Evolutionary conservation across 30 jellyfish, hydroid and myxozoan genomes (phyloP).

Genomic region (Aurelia aurita complex sp. Pacific): DNA sequence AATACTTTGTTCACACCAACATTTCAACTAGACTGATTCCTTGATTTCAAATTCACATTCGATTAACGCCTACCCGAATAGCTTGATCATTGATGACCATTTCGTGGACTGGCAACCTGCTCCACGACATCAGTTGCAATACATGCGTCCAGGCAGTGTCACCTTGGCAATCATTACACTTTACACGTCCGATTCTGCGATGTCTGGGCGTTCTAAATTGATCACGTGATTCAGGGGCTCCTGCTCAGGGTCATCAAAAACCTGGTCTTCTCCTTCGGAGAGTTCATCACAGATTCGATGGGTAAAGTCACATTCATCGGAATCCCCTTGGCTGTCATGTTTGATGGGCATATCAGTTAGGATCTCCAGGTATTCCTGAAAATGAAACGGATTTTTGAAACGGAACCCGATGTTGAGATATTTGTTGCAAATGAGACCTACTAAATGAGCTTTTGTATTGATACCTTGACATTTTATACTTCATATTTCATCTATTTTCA

Average conservation of each 20-base stretch:
- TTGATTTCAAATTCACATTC: too few relatives aligned
- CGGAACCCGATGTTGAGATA: neutral
- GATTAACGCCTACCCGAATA: too few relatives aligned
- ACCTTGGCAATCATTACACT: too few relatives aligned
- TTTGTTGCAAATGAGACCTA: neutral
- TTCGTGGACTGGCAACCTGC: too few relatives aligned
- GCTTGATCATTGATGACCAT: too few relatives aligned
- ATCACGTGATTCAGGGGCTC: constrained; percentile 34
- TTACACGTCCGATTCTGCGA: constrained; percentile 51
- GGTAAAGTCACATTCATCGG: constrained; percentile 58
- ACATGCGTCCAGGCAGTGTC: neutral
- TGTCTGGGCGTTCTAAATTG: neutral
- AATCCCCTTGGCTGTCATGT: constrained; percentile 58
- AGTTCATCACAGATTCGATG: constrained; percentile 40
- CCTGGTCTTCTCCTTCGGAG: constrained; percentile 66
- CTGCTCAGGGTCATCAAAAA: constrained; percentile 50
- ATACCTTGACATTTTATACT: too few relatives aligned
- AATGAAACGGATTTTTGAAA: neutral
- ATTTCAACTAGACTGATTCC: too few relatives aligned
- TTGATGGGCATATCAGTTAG: constrained; percentile 66
- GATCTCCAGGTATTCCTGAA: constrained; percentile 70
- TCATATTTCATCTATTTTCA: too few relatives aligned
- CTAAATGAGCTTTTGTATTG: too few relatives aligned
- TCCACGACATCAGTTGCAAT: neutral
- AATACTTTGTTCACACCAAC: too few relatives aligned